phyloP scores from a whole-genome alignment of 1,140 invertebrate species.

The Condylostylus longicornis region DNA sequence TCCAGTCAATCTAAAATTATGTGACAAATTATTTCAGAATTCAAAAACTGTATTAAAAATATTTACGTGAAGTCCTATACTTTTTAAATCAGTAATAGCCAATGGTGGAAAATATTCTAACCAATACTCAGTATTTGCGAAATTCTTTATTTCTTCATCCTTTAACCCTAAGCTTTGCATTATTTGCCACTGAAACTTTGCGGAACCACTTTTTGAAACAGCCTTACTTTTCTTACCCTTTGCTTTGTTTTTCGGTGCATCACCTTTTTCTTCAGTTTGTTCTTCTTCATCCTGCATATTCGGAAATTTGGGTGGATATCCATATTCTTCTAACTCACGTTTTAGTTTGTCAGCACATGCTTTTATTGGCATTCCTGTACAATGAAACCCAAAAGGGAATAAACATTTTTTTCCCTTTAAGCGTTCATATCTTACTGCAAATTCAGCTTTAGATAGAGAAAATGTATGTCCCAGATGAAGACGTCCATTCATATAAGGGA shows the following conservation, averaged over 20 bases:
- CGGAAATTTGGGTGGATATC: constrained; percentile 87
- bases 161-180: constrained; percentile 84
- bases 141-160: constrained; percentile 84
- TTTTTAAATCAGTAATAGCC: constrained; percentile 70
- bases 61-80: constrained; percentile 78
- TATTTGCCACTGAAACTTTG: constrained; percentile 98
- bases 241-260: constrained; percentile 78
- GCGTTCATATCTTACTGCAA: constrained; percentile 79
- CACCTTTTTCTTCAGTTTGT: constrained; percentile 38
- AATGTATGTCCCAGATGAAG: constrained; percentile 97
- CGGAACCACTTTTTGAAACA: constrained; percentile 73
- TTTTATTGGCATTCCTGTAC: constrained; percentile 93
- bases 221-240: constrained; percentile 99
- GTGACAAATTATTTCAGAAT: no score
- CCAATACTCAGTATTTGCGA: constrained; percentile 87
- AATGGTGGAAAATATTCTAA: constrained; percentile 89
- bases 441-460: constrained; percentile 95
- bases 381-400: constrained; percentile 98
- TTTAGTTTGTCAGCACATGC: constrained; percentile 97
- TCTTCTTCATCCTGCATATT: constrained; percentile 39
- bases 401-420: constrained; percentile 81
- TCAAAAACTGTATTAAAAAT: constrained; percentile 5
- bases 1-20: constrained; percentile 79
- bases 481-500: constrained; percentile 98
- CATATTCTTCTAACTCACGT: constrained; percentile 82